A percentile compares a stretch with the other conserved stretches of the same genome.
These are phyloP conservation scores for Bombus affinis DNA, from an alignment of 1,140 invertebrate species.

Conservation along the genomic window DNA sequence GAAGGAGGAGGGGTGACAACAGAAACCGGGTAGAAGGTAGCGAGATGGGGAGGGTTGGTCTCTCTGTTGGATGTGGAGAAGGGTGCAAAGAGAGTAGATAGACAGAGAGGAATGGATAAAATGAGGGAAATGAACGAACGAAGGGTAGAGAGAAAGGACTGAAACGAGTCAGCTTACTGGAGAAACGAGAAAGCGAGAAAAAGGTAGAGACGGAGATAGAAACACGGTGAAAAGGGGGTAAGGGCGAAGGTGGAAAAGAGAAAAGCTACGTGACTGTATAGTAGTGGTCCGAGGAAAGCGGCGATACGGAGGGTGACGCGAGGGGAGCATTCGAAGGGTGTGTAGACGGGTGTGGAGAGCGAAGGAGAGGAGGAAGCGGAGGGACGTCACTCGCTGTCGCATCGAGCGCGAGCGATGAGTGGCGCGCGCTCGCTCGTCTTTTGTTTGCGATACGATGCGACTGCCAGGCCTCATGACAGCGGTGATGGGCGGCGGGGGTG, in stretches of 20 bases:
- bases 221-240: slow-evolving; percentile 33
- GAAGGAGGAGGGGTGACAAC: slow-evolving; percentile 70
- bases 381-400: slow-evolving; percentile 80
- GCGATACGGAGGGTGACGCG: slow-evolving; percentile 2
- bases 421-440: slow-evolving; percentile 80
- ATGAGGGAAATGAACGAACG: slow-evolving; percentile 25
- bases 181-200: slow-evolving; percentile 2
- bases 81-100: slow-evolving; percentile 6
- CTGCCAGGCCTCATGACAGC: slow-evolving; percentile 72
- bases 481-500: slow-evolving; percentile 52
- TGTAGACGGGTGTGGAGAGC: slow-evolving; percentile 35
- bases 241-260: slow-evolving; percentile 54
- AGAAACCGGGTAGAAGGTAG: slow-evolving; percentile 64
- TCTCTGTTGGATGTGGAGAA: slow-evolving; percentile 44
- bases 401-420: slow-evolving; percentile 80
- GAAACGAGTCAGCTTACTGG: slow-evolving; percentile 20
- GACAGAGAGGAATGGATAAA: not conserved
- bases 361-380: slow-evolving; percentile 55
- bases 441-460: slow-evolving; percentile 80
- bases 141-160: not conserved
- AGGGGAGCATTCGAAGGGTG: slow-evolving; percentile 26
- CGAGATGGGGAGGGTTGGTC: slow-evolving; percentile 40
- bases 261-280: not conserved
- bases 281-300: slow-evolving; percentile 25
- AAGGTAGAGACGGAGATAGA: slow-evolving; percentile 35